Percentiles rank a stretch among this genome's conserved stretches.
Evolutionary conservation across 2,113 vertebrate genomes (phyloP).

Genomic region (Piaya cayana): DNA sequence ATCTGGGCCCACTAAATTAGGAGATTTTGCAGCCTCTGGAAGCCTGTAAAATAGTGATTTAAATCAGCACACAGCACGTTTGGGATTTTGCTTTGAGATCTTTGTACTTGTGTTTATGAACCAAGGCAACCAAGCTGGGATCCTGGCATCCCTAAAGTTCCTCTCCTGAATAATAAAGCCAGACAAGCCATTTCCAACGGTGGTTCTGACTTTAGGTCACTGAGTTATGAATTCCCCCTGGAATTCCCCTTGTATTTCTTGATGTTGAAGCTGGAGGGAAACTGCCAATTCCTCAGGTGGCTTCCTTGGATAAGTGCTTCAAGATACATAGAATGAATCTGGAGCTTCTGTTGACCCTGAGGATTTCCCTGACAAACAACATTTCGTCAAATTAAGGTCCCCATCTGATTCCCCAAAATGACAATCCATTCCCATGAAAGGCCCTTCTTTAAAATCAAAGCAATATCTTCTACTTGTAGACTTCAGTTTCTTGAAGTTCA

Average conservation of each 20-base stretch:
- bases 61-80: neutral
- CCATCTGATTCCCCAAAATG: neutral
- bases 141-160: neutral
- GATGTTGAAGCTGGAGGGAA: neutral
- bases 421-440: neutral
- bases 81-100: neutral
- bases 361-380: neutral
- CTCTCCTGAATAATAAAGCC: neutral
- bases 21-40: neutral
- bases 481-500: neutral
- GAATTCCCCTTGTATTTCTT: neutral
- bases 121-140: neutral
- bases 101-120: neutral
- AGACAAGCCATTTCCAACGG: neutral
- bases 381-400: neutral
- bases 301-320: neutral
- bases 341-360: neutral
- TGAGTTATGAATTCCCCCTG: neutral
- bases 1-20: neutral
- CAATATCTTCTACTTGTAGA: neutral
- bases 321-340: neutral
- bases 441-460: neutral
- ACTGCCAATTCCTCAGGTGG: neutral
- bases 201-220: neutral
- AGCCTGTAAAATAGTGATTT: neutral